These are phyloP conservation scores for Drosophila oshimai DNA, from an alignment of 1,140 invertebrate species.

Conservation along the genomic window DNA sequence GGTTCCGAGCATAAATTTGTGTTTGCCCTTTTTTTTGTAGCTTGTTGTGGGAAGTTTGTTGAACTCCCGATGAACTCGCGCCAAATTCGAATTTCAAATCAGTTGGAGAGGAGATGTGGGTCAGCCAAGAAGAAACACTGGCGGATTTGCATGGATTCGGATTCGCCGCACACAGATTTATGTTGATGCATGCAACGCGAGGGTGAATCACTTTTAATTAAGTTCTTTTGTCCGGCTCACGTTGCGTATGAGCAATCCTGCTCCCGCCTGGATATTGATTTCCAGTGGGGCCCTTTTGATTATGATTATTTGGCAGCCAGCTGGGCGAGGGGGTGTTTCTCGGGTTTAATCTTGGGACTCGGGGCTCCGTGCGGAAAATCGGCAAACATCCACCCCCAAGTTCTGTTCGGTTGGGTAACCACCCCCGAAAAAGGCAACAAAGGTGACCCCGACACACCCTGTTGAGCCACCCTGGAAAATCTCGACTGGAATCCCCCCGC, in stretches of 20 bases:
- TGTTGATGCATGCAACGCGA: conserved; percentile 31
- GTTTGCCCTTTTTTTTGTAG: conserved; percentile 13
- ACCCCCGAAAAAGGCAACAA: conserved; percentile 33
- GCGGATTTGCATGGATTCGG: conserved; percentile 30
- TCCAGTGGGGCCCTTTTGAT: conserved; percentile 16
- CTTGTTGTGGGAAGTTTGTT: conserved; percentile 21
- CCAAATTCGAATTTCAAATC: conserved; percentile 41
- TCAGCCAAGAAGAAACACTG: conserved; percentile 20
- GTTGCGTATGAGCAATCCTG: conserved; percentile 43
- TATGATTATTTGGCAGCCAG: conserved; percentile 13
- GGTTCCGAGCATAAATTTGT: conserved; percentile 26
- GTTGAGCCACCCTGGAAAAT: conserved; percentile 22
- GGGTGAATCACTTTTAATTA: conserved; percentile 36
- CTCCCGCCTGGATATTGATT: conserved; percentile 24
- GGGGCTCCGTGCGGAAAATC: background rate
- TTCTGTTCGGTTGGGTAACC: too few relatives aligned
- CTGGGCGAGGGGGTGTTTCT: background rate
- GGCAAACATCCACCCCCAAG: conserved; percentile 22
- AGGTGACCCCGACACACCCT: conserved; percentile 48
- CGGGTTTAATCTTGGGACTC: conserved; percentile 2
- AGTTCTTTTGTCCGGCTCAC: conserved; percentile 25
- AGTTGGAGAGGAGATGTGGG: conserved; percentile 16
- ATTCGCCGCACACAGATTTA: conserved; percentile 26
- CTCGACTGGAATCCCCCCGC: conserved; percentile 14
- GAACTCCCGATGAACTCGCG: conserved; percentile 31